A percentile compares a stretch with the other conserved stretches of the same genome.
phyloP scores from a whole-genome alignment of 2,888 invertebrate genomes.

The Ferrisia virgata region DNA sequence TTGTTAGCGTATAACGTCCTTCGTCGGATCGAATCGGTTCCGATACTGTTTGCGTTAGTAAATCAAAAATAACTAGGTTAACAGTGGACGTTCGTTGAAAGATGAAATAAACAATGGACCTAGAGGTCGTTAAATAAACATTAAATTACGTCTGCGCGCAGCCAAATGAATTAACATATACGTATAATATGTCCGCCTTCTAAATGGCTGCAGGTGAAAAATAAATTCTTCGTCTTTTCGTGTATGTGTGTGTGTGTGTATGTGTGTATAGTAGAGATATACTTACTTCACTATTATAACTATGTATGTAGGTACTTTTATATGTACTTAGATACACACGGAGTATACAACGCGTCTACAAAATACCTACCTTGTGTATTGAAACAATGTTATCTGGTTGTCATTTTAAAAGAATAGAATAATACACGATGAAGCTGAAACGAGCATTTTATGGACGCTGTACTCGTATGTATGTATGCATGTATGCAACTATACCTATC shows the following conservation, averaged over 20 bases:
- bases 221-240: slow-evolving; percentile 15
- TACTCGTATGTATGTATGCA: too few relatives aligned
- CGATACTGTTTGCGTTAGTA: slow-evolving; percentile 1
- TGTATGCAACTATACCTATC: neutral
- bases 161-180: slow-evolving; percentile 12
- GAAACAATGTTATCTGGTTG: slow-evolving; percentile 31
- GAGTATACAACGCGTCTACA: neutral
- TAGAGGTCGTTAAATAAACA: slow-evolving; percentile 32
- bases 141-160: slow-evolving; percentile 23
- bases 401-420: slow-evolving; percentile 14
- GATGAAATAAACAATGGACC: slow-evolving; percentile 18
- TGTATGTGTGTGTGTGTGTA: neutral
- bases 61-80: slow-evolving; percentile 30
- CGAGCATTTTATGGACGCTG: neutral
- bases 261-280: neutral
- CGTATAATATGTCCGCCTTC: slow-evolving; percentile 28
- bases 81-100: slow-evolving; percentile 23
- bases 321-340: too few relatives aligned
- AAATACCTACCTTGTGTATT: slow-evolving; percentile 13
- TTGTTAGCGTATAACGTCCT: neutral
- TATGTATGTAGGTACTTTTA: neutral
- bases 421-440: neutral
- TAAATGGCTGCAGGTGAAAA: slow-evolving; percentile 17
- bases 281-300: too few relatives aligned
- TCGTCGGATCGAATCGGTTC: neutral